phyloP scores from a whole-genome alignment of 2,797 vertebrate genomes.

The Prionace glauca region DNA sequence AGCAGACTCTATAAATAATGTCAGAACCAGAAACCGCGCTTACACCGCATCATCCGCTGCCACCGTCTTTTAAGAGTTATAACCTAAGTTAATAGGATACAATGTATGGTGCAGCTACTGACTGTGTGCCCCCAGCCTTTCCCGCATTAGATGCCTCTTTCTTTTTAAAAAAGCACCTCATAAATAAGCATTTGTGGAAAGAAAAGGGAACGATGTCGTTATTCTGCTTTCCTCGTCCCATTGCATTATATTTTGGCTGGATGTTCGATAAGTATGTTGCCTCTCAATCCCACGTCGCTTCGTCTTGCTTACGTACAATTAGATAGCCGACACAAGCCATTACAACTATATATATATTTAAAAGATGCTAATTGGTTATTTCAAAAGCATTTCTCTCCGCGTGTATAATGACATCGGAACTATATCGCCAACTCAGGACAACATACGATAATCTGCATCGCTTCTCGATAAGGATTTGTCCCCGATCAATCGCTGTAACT shows the following conservation, averaged over 20 bases:
- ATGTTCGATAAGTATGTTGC: background rate
- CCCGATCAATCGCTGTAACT: background rate
- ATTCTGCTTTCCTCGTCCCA: background rate
- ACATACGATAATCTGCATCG: background rate
- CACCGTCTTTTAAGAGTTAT: conserved; percentile 22
- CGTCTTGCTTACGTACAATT: too few species aligned
- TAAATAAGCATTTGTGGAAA: background rate
- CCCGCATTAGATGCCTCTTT: background rate
- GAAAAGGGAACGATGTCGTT: background rate
- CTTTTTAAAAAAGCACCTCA: too few species aligned
- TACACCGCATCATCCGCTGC: background rate
- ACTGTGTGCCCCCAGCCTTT: background rate
- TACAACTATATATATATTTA: background rate
- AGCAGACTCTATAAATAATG: conserved; percentile 12
- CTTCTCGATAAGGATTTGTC: background rate
- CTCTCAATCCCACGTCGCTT: background rate
- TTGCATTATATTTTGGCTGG: background rate
- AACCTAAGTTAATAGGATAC: conserved; percentile 34
- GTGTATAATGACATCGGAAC: background rate
- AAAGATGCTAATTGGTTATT: background rate
- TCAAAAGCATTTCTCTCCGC: background rate
- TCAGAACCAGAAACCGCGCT: background rate
- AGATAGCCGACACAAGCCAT: too few species aligned
- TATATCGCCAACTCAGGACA: background rate
- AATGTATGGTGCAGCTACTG: background rate